Conservation (phyloP, 2,888 invertebrate genomes). For the Cistogaster globosa region DNA sequence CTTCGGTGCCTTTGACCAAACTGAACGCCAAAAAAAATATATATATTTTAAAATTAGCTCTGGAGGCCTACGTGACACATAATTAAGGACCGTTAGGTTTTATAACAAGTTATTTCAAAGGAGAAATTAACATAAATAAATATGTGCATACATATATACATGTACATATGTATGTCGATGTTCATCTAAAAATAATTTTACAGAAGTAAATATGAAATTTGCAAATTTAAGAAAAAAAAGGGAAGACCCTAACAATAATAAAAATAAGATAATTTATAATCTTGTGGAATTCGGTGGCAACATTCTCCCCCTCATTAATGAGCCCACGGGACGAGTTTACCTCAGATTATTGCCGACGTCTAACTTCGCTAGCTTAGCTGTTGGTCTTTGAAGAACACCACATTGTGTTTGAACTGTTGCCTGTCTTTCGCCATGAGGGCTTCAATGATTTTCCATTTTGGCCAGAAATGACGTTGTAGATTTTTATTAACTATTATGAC, state of each 20-base stretch:
- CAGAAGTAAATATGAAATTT: too few species aligned
- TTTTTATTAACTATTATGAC: too few species aligned
- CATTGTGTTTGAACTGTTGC: too few species aligned
- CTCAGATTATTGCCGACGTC: slow-evolving; percentile 28
- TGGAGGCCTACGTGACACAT: neutral
- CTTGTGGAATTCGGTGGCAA: slow-evolving; percentile 19
- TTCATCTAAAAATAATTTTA: neutral
- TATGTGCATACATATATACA: too few species aligned
- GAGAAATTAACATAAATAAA: too few species aligned
- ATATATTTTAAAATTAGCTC: neutral
- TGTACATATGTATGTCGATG: too few species aligned
- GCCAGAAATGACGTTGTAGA: too few species aligned
- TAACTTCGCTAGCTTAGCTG: neutral
- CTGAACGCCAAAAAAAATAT: neutral
- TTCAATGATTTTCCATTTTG: too few species aligned
- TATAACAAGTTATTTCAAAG: too few species aligned
- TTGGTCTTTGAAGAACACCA: neutral
- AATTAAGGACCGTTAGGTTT: slow-evolving; percentile 1
- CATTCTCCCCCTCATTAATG: slow-evolving; percentile 25
- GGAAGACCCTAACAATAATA: too few species aligned
- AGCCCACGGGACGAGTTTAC: slow-evolving; percentile 28
- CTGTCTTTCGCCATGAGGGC: too few species aligned
- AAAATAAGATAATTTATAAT: too few species aligned
- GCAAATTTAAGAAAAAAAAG: slow-evolving; percentile 16
- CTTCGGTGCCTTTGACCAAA: neutral